Conservation (phyloP, 2,113 vertebrate species). For the Peromyscus maniculatus region DNA sequence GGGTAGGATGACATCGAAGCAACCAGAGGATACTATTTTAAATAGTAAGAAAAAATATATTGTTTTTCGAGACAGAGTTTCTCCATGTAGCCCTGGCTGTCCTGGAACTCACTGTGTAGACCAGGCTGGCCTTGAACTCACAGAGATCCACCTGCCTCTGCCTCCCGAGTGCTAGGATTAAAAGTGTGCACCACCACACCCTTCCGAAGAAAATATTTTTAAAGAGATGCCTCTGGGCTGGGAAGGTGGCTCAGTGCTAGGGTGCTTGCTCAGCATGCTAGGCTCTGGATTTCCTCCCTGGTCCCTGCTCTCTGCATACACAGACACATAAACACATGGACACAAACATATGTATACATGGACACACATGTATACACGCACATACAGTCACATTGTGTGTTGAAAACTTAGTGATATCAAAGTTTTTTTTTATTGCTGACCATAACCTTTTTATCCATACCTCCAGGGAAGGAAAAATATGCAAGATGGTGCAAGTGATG, state of each 20-base stretch:
- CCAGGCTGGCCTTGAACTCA: background rate
- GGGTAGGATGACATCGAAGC: background rate
- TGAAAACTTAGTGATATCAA: conserved; percentile 47
- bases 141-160: background rate
- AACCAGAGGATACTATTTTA: background rate
- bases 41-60: conserved; percentile 15
- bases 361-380: background rate
- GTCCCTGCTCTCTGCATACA: background rate
- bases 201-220: conserved; percentile 15
- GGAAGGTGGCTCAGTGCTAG: background rate
- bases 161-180: background rate
- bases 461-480: conserved; percentile 91
- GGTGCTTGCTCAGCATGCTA: background rate
- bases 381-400: background rate
- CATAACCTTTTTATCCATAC: conserved; percentile 28
- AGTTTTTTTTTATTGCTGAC: conserved; percentile 49
- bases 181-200: background rate
- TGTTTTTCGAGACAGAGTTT: background rate
- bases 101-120: background rate
- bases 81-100: background rate
- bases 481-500: conserved; percentile 89
- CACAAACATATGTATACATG: too few relatives aligned
- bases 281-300: background rate
- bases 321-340: background rate
- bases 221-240: background rate